A percentile compares a stretch with the other conserved stretches of the same genome.
phyloP scores from a whole-genome alignment of 2,797 vertebrate genomes.

The Enteromius mattozi region DNA sequence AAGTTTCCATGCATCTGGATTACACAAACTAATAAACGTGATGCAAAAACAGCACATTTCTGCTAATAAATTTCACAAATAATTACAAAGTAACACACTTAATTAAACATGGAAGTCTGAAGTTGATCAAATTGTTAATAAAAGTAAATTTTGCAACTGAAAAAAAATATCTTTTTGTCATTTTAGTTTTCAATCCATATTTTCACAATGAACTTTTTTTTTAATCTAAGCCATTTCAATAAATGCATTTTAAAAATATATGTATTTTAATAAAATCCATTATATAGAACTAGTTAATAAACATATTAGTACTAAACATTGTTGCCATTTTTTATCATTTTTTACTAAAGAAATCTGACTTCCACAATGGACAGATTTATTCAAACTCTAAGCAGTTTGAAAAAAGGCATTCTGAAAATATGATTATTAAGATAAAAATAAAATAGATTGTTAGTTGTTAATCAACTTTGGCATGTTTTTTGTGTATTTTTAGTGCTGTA shows the following conservation, averaged over 20 bases:
- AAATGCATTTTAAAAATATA: not conserved
- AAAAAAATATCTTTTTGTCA: not conserved
- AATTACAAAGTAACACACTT: not conserved
- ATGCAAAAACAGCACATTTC: not conserved
- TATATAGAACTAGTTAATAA: not conserved
- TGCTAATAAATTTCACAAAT: not conserved
- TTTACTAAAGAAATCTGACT: not conserved
- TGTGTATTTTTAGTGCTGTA: not conserved
- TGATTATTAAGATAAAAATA: not conserved
- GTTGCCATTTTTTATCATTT: not conserved
- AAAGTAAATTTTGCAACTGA: not conserved
- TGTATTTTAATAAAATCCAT: not conserved
- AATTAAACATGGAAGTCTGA: not conserved
- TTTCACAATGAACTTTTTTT: not conserved
- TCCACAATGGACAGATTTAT: not conserved
- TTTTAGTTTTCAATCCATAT: too few species aligned
- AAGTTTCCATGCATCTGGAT: not conserved
- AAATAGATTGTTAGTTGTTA: not conserved
- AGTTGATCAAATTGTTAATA: not conserved
- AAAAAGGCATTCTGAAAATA: not conserved
- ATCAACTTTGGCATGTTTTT: not conserved
- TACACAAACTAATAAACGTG: not conserved
- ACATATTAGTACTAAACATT: not conserved
- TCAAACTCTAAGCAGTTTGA: not conserved
- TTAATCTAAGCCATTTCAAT: not conserved